A percentile compares a stretch with the other conserved stretches of the same genome.
Conservation (phyloP, 2,797 vertebrate genomes). For the Hydrocynus forskahlii region DNA sequence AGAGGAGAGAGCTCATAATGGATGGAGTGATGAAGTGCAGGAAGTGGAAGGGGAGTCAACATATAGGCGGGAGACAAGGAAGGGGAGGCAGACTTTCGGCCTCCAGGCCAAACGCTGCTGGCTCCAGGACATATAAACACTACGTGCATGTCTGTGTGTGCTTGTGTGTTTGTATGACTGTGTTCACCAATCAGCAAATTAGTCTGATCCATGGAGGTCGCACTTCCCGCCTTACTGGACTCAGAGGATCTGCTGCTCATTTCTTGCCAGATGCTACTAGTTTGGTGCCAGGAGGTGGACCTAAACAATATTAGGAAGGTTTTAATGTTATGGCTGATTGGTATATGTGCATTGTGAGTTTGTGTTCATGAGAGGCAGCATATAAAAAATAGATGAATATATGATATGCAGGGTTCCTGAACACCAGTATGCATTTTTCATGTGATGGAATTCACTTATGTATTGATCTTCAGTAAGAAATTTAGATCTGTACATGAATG, state of each 20-base stretch:
- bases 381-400: not conserved
- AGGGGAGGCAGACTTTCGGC: conserved; percentile 59
- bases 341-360: not conserved
- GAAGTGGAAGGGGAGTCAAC: conserved; percentile 51
- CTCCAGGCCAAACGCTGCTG: conserved; percentile 54
- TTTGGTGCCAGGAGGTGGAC: too few relatives aligned
- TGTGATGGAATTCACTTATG: conserved; percentile 36
- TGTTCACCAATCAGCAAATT: too few relatives aligned
- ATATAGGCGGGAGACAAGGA: conserved; percentile 47
- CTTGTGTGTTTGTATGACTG: not conserved
- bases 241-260: too few relatives aligned
- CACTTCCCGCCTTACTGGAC: too few relatives aligned
- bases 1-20: conserved; percentile 42
- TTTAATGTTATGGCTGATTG: too few relatives aligned
- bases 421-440: not conserved
- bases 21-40: conserved; percentile 44
- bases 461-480: conserved; percentile 52
- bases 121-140: conserved; percentile 61
- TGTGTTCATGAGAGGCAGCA: not conserved
- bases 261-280: too few relatives aligned
- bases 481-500: conserved; percentile 5
- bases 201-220: too few relatives aligned
- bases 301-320: too few relatives aligned
- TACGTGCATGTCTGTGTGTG: conserved; percentile 31
- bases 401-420: not conserved